Conservation (phyloP, 1,140 invertebrate genomes). For the Leptinotarsa texana region DNA sequence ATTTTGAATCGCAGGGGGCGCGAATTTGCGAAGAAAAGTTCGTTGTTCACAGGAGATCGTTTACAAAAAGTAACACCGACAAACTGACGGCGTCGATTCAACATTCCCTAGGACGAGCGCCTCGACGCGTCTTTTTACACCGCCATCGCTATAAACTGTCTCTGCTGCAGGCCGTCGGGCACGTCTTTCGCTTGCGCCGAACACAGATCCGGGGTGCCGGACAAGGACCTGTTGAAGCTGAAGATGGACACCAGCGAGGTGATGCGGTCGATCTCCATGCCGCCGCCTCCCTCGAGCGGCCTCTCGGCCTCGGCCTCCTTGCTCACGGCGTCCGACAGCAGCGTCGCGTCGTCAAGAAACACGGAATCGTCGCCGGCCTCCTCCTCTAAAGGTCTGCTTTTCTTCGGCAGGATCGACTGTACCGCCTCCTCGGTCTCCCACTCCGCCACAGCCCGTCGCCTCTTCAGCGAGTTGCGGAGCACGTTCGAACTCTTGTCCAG, state of each 20-base stretch:
- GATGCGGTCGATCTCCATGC: conserved; percentile 63
- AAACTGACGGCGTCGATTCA: not conserved
- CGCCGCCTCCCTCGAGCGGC: conserved; percentile 29
- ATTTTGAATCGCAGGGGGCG: not conserved
- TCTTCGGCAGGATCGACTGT: conserved; percentile 59
- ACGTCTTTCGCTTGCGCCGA: conserved; percentile 59
- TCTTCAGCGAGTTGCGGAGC: conserved; percentile 53
- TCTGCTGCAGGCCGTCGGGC: conserved; percentile 55
- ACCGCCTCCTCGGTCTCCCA: conserved; percentile 62
- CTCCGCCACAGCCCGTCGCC: conserved; percentile 57
- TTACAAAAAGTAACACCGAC: conserved; percentile 16
- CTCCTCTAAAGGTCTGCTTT: conserved; percentile 45
- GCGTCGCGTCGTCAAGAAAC: conserved; percentile 55
- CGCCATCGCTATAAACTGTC: conserved; percentile 60
- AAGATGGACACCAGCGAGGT: conserved; percentile 62
- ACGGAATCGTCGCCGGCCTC: conserved; percentile 54
- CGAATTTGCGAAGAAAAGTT: conserved; percentile 29
- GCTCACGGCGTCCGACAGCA: conserved; percentile 51
- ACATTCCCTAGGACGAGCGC: conserved; percentile 20
- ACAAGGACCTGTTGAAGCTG: conserved; percentile 60
- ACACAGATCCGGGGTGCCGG: conserved; percentile 60
- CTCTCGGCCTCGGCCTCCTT: conserved; percentile 45
- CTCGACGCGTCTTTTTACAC: conserved; percentile 46
- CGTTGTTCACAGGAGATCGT: conserved; percentile 34
- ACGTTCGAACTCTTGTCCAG: conserved; percentile 55